Conservation (phyloP, 2,888 invertebrate species). For the Julus scanicus region DNA sequence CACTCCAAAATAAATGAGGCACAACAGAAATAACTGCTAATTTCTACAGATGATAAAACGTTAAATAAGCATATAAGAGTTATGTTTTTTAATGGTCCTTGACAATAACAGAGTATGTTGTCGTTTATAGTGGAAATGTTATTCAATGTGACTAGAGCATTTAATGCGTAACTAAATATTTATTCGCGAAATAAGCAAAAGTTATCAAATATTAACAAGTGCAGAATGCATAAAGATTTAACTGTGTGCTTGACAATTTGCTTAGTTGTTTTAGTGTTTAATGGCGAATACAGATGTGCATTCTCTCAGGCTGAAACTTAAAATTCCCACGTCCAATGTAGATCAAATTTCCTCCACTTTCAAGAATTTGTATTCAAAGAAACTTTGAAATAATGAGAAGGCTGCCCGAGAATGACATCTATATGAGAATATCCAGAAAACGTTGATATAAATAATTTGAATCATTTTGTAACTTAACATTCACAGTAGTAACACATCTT, state of each 20-base stretch:
- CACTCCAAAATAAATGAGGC: no score
- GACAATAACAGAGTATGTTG: not conserved
- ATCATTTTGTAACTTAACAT: no score
- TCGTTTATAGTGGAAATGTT: not conserved
- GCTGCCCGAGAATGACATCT: no score
- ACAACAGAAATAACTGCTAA: not conserved
- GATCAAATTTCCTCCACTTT: not conserved
- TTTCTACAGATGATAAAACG: not conserved
- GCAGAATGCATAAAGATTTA: not conserved
- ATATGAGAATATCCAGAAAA: no score
- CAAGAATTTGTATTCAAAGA: not conserved
- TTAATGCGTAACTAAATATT: not conserved
- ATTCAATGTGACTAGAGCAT: not conserved
- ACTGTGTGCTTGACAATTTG: not conserved
- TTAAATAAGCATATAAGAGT: not conserved
- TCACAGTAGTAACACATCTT: no score
- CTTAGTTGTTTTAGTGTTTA: slow-evolving; percentile 4
- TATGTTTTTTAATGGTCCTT: not conserved
- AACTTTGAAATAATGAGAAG: no score
- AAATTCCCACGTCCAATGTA: not conserved
- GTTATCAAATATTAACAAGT: not conserved
- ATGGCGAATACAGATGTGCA: slow-evolving; percentile 17
- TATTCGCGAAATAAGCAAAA: not conserved
- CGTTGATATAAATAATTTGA: no score
- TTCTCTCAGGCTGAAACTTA: not conserved